phyloP scores from a whole-genome alignment of 2,797 vertebrate species.

The Myotis myotis region DNA sequence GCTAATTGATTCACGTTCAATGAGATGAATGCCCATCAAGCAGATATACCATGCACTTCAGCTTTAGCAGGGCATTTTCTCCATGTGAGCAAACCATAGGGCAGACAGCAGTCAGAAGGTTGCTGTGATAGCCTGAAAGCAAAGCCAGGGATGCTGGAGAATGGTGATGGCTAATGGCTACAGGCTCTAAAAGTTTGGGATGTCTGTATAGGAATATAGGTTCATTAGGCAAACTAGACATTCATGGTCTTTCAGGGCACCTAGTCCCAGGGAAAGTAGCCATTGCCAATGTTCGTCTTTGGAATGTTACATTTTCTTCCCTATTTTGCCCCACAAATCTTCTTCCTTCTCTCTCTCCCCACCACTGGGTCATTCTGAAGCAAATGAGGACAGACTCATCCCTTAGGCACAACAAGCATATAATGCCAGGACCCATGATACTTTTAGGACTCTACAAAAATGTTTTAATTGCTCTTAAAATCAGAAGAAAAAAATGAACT shows the following conservation, averaged over 20 bases:
- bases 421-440: background rate
- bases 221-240: background rate
- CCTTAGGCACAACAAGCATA: background rate
- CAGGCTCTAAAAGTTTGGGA: background rate
- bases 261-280: background rate
- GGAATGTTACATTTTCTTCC: background rate
- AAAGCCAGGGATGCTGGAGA: background rate
- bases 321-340: background rate
- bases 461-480: slow-evolving; percentile 12
- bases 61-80: background rate
- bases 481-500: background rate
- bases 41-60: background rate
- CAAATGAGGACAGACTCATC: background rate
- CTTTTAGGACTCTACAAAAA: background rate
- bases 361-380: background rate
- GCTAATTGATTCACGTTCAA: background rate
- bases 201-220: no score
- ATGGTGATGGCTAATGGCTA: background rate
- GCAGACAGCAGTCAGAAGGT: background rate
- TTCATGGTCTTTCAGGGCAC: background rate
- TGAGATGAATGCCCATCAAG: background rate
- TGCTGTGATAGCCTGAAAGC: background rate
- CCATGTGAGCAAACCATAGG: background rate
- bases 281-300: background rate
- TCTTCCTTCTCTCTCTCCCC: background rate